Evolutionary conservation across 2,888 invertebrate genomes (phyloP).

Genomic region (Papilio elwesi): DNA sequence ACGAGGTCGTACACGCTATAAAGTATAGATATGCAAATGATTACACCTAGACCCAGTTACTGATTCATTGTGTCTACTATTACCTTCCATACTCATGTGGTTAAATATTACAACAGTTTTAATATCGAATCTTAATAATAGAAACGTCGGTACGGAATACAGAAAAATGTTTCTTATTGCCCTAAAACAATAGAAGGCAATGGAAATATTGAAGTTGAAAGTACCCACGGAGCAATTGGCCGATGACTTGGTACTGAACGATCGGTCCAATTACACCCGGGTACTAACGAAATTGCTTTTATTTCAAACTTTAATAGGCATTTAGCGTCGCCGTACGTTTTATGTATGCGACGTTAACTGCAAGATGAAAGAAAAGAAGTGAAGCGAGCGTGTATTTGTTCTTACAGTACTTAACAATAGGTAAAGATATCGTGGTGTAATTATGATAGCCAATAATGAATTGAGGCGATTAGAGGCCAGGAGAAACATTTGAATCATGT

Average conservation of each 20-base stretch:
- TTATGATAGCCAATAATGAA: no score
- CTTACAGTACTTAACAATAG: no score
- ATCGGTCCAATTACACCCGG: conserved; percentile 15
- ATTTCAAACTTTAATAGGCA: conserved; percentile 9
- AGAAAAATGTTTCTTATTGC: neutral
- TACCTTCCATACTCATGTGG: no score
- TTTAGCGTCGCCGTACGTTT: neutral
- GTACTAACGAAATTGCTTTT: conserved; percentile 7
- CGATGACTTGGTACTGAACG: neutral
- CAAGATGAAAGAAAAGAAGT: neutral
- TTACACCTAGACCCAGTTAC: no score
- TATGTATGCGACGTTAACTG: neutral
- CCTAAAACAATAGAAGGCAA: neutral
- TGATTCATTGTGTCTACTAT: no score
- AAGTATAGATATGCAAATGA: no score
- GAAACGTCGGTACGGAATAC: neutral
- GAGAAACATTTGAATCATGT: no score
- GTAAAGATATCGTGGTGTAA: no score
- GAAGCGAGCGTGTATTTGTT: no score
- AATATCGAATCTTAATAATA: neutral
- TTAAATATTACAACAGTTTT: neutral
- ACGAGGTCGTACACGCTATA: no score
- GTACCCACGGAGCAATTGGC: neutral
- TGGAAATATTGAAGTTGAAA: neutral
- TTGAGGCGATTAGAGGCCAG: no score